Evolutionary conservation across 2,797 vertebrate genomes (phyloP), one percentile per base, ranked within the genome.

Genomic region (Cirrhinus molitorella): DNA sequence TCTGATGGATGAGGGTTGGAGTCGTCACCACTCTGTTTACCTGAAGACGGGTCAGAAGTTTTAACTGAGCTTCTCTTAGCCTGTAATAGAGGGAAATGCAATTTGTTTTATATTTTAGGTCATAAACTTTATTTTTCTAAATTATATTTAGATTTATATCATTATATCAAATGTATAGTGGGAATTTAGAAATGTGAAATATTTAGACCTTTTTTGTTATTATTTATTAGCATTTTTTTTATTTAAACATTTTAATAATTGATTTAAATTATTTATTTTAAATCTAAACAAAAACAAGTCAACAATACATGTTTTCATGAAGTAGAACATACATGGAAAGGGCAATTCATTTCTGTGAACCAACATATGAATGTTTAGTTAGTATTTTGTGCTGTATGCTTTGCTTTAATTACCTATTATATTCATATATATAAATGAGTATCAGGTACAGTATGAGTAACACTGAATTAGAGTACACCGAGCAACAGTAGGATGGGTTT

Each of bases 11-110:
- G 28, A 72, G 70, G 55, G 3, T 34, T 66, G 2, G 89, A 80
- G 84, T 91, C 90, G 0, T 82, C 43, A 21, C 21, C 43, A 21
- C 21, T 2, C 40, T 14, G 43, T 79, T 86, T 82, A 55, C 80
- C 80, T 59, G 68, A 37, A 57, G 83, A 84, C 19, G 71, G 17
- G 3, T 71, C 72, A 4, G 78, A 67, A 13, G 91, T 85, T 93
- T 94, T 95, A 86, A 83, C 89, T 91, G 94, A 95, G 78, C 89
- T 79, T 91, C 91, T 94, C 86, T 95, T 96, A 83, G 93, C 93
- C 96, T 97, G 89, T 63, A 89, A 87, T 85, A 16, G 28, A 85
- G 9, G 25, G 45, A 83, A 25, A 34, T 9, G 11, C 23, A 28
- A 23, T 57, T 34, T 23, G 25, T 14, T 25, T 34, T 53, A 71